Evolutionary conservation across 2,113 vertebrate genomes (phyloP).

Genomic region (Ophthalmolycus amberensis): DNA sequence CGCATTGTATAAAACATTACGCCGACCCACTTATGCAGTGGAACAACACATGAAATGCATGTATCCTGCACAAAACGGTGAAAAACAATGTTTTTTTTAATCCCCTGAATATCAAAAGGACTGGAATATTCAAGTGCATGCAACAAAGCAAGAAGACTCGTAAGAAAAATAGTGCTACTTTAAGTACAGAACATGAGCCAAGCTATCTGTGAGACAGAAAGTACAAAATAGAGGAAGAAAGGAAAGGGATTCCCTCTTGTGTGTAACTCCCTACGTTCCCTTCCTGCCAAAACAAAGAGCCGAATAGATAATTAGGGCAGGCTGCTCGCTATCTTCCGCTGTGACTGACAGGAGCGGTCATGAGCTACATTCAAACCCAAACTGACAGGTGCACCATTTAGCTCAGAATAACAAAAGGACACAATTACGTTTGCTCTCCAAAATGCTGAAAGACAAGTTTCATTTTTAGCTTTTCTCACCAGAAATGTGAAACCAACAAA

Average conservation of each 20-base stretch:
- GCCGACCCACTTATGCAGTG: not conserved
- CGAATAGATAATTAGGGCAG: constrained; percentile 45
- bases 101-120: not conserved
- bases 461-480: not conserved
- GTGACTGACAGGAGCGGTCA: constrained; percentile 47
- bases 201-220: constrained; percentile 12
- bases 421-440: not conserved
- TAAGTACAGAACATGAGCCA: constrained; percentile 11
- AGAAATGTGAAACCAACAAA: not conserved
- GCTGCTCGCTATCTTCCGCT: constrained; percentile 17
- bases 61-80: not conserved
- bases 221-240: constrained; percentile 2
- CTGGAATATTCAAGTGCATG: not conserved
- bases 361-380: constrained; percentile 21
- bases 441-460: not conserved
- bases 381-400: not conserved
- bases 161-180: constrained; percentile 4
- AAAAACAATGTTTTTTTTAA: not conserved
- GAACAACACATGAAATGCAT: not conserved
- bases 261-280: not conserved
- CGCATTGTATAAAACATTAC: constrained; percentile 5
- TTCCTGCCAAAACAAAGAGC: constrained; percentile 51
- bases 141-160: constrained; percentile 2
- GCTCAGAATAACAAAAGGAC: constrained; percentile 7
- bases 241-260: constrained; percentile 40